A percentile compares a stretch with the other conserved stretches of the same genome.
phyloP scores from a whole-genome alignment of 2,113 vertebrate genomes.

The Urocolius indicus region DNA sequence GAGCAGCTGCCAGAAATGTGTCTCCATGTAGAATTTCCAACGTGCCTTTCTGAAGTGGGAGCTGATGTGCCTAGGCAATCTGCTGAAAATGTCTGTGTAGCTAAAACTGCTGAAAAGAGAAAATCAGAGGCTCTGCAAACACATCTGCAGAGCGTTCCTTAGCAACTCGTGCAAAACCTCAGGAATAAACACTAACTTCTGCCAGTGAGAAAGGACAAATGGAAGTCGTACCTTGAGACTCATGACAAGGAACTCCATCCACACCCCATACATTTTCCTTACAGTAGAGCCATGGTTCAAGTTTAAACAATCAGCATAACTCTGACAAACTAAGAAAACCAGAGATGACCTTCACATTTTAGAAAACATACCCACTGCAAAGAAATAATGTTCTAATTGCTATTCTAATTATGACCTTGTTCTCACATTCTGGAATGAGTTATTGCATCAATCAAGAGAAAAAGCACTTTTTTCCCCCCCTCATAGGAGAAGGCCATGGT shows the following conservation, averaged over 20 bases:
- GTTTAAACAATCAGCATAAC: not conserved
- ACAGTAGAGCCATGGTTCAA: not conserved
- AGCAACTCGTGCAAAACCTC: not conserved
- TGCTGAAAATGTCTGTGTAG: slow-evolving; percentile 22
- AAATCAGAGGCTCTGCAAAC: slow-evolving; percentile 33
- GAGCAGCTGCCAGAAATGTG: slow-evolving; percentile 26
- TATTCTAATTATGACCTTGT: not conserved
- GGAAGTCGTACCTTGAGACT: not conserved
- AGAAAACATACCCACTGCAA: slow-evolving; percentile 7
- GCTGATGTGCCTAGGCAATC: slow-evolving; percentile 18
- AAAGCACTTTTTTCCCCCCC: not conserved
- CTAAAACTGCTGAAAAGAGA: slow-evolving; percentile 54
- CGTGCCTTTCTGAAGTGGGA: slow-evolving; percentile 35
- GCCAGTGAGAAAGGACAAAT: not conserved
- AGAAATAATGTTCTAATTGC: slow-evolving; percentile 61
- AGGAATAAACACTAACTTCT: not conserved
- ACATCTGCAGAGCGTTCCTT: slow-evolving; percentile 29
- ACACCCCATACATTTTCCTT: not conserved
- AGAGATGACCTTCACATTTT: not conserved
- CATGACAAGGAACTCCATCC: not conserved
- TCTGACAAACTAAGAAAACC: not conserved
- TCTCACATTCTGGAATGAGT: slow-evolving; percentile 48
- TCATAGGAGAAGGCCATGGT: not conserved
- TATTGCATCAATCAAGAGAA: slow-evolving; percentile 34
- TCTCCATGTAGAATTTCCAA: slow-evolving; percentile 20